Base-by-base conservation (phyloP, 2,888 invertebrate genomes). In the Spicauda simplicius region DNA sequence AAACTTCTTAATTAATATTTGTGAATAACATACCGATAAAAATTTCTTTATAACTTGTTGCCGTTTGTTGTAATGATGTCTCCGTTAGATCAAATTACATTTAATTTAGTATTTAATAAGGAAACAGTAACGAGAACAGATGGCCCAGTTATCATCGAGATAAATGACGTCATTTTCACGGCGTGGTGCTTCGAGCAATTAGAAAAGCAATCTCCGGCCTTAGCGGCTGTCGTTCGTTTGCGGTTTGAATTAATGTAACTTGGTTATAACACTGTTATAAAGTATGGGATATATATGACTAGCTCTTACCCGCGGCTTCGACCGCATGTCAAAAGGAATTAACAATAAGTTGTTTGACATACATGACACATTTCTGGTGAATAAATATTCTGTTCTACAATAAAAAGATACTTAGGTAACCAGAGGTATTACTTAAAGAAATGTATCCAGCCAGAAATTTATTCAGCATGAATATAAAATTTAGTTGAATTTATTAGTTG, bases 201-300 rank as follows among this genome's bases (percentile, higher is more conserved):
- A 82, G 83, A 81, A 80, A 78, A 76, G 83, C 83, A 87, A 87
- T 86, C 83, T 86, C 85, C 85, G 82, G 81, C 73, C 70, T 74
- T 76, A 68, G 76, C 68, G 59, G 59, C 59, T 59, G 53, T 60
- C 64, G 57, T 55, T 60, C 60, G 64, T 50, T 64, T 64, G 64
- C 56, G 64, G 64, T 64, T 64, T 64, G 50, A 64, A 64, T 64
- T 57, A 64, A 56, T 62, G 62, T 62, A 54, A 41, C 41, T 62
- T 62, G 19, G 33, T 12, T 48, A 59, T 59, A 60, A 33, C 33
- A 50, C 8, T 60, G 60, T 52, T 52, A 50, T 58, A 58, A 50
- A 48, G 45, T 45, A 45, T 33, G 8, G 1, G 33, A 33, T 33
- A 33, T 33, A 33, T 33, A n/a, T n/a, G n/a, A n/a, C n/a, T n/a